Percentiles rank a stretch among this genome's conserved stretches.
Evolutionary conservation across 2,797 vertebrate genomes (phyloP).

Genomic region (Rhynchonycteris naso): DNA sequence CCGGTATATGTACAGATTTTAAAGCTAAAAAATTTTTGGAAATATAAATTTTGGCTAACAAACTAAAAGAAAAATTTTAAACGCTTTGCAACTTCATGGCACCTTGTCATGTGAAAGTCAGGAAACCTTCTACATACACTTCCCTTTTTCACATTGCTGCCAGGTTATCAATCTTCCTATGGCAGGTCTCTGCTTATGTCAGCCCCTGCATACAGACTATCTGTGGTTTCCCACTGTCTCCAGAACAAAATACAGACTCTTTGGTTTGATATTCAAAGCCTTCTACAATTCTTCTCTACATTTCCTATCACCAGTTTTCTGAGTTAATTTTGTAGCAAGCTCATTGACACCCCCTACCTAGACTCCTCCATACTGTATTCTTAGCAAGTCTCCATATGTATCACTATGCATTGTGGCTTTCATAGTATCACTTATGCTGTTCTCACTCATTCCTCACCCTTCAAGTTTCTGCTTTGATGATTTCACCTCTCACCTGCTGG

Average conservation of each 20-base stretch:
- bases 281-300: background rate
- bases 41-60: conserved; percentile 26
- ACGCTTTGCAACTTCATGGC: background rate
- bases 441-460: background rate
- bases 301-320: background rate
- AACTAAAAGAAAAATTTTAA: background rate
- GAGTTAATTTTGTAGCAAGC: background rate
- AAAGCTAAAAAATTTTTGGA: conserved; percentile 7
- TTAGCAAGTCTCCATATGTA: background rate
- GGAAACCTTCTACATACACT: conserved; percentile 42
- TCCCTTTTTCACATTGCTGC: background rate
- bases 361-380: background rate
- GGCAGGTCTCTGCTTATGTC: background rate
- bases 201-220: conserved; percentile 16
- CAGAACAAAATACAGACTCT: conserved; percentile 47
- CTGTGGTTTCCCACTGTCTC: conserved; percentile 33
- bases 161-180: conserved; percentile 16
- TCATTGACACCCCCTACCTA: background rate
- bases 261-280: conserved; percentile 38
- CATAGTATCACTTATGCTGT: background rate
- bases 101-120: conserved; percentile 45
- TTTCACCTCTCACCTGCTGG: conserved; percentile 11
- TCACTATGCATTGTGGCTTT: background rate
- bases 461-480: background rate
- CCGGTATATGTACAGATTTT: conserved; percentile 27